Base-by-base conservation (phyloP, 1,140 invertebrate species). In the Drosophila seguyi region DNA sequence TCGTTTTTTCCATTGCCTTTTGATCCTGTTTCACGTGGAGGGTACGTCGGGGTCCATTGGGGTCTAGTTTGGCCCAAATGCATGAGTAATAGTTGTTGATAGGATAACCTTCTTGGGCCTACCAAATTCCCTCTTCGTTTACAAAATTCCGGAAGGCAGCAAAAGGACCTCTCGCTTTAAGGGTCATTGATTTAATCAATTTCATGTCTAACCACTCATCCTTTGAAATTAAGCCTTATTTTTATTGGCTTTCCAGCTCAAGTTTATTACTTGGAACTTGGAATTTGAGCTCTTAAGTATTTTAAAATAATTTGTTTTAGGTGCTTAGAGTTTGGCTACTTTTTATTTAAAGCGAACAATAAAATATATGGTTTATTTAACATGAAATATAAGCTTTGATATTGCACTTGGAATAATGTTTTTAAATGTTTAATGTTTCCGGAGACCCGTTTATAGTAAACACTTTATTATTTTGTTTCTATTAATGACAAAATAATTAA, bases 51-150 rank as follows among this genome's bases (percentile, higher is more conserved):
- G 67, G 67, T 72, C 42, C 22, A 73, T 73, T 73, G 66, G 41
- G 69, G 67, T 29, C 44, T 29, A 8, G 22, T 10, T 25, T 34
- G 38, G 14, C 0, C 22, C 5, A 31, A 45, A 67, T 67, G 66
- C 66, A 69, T 67, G 36, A 55, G 66, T 69, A 53, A 69, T 69
- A 55, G 36, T 66, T 29, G 27, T 50, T 41, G 66, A 63, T 68
- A 16, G 36, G n/a, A 42, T 50, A 63, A 27, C 65, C 45, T 47
- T 14, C 7, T 4, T 6, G 18, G 10, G 16, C 13, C 27, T 27
- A 22, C 11, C 27, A 18, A 45, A 6, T 45, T 22, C 18, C 41
- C 11, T 13, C n/a, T 45, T 14, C 4, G n/a, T 14, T 41, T 4
- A 7, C 6, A 4, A 42, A 57, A 41, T 41, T 42, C 25, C 38